These are phyloP conservation scores for Nemurella pictetii DNA, from an alignment of 2,888 invertebrate genomes.

Conservation along the genomic window DNA sequence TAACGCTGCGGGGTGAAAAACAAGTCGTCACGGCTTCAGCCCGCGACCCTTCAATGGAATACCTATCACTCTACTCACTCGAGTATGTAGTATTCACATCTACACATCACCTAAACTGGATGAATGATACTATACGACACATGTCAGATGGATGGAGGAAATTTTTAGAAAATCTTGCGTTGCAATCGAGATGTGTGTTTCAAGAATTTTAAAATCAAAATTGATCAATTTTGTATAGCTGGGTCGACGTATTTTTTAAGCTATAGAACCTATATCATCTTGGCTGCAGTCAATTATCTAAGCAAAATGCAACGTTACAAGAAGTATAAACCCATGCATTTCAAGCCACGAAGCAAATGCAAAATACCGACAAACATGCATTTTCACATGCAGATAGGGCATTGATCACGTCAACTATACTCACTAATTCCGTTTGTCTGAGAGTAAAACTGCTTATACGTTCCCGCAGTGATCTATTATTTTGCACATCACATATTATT, in stretches of 20 bases:
- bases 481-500: conserved; percentile 15
- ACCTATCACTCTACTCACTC: background rate
- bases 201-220: too few relatives aligned
- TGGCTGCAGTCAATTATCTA: too few relatives aligned
- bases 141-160: background rate
- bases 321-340: too few relatives aligned
- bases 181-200: too few relatives aligned
- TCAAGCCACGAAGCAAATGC: too few relatives aligned
- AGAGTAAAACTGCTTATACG: background rate
- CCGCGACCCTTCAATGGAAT: background rate
- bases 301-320: too few relatives aligned
- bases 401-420: background rate
- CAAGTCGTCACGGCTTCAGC: conserved; percentile 20
- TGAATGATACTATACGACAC: conserved; percentile 28
- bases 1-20: conserved; percentile 22
- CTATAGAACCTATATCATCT: too few relatives aligned
- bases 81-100: too few relatives aligned
- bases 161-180: background rate
- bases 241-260: too few relatives aligned
- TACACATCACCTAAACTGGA: conserved; percentile 19
- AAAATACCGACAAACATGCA: background rate
- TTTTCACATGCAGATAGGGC: background rate
- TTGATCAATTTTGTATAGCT: too few relatives aligned
- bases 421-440: background rate
- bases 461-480: conserved; percentile 14